These are phyloP conservation scores for Epizoanthus illoricatus DNA, from an alignment of 92 coral and sea anemone species.

Conservation along the genomic window DNA sequence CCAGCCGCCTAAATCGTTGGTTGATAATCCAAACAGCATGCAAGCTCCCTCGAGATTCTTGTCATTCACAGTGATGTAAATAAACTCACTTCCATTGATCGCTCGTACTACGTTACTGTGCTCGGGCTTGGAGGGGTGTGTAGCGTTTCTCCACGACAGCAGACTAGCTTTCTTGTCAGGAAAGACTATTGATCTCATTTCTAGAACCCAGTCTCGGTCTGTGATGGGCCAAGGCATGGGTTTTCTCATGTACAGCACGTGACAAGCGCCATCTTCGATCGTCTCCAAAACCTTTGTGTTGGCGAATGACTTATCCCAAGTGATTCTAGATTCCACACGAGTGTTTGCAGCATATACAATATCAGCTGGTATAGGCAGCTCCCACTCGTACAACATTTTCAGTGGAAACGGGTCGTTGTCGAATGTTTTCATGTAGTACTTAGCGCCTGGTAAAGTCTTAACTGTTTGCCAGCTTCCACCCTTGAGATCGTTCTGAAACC, in stretches of 20 bases:
- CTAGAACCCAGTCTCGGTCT: constrained; percentile 29
- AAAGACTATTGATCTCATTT: constrained; percentile 16
- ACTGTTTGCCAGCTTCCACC: constrained; percentile 8
- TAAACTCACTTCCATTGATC: constrained; percentile 28
- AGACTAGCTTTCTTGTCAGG: constrained; percentile 13
- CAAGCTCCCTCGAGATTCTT: constrained; percentile 14
- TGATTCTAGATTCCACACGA: not conserved
- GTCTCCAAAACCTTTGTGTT: constrained; percentile 30
- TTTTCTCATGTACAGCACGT: constrained; percentile 8
- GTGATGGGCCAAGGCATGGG: constrained; percentile 28
- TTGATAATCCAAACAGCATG: constrained; percentile 20
- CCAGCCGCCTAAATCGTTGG: constrained; percentile 36
- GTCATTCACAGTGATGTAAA: constrained; percentile 3
- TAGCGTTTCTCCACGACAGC: constrained; percentile 28
- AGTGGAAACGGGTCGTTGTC: constrained; percentile 26
- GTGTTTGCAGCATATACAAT: constrained; percentile 13
- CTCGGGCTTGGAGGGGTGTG: constrained; percentile 21
- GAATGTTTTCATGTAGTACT: constrained; percentile 19
- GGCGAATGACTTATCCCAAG: constrained; percentile 22
- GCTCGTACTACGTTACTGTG: constrained; percentile 17
- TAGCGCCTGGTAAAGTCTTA: constrained; percentile 10
- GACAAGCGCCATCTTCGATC: constrained; percentile 6
- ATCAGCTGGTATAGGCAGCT: constrained; percentile 18
- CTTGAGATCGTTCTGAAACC: constrained; percentile 21
- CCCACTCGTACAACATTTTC: constrained; percentile 34